These are phyloP conservation scores for Theodoxus fluviatilis DNA, from an alignment of 2,888 invertebrate genomes.

Conservation along the genomic window DNA sequence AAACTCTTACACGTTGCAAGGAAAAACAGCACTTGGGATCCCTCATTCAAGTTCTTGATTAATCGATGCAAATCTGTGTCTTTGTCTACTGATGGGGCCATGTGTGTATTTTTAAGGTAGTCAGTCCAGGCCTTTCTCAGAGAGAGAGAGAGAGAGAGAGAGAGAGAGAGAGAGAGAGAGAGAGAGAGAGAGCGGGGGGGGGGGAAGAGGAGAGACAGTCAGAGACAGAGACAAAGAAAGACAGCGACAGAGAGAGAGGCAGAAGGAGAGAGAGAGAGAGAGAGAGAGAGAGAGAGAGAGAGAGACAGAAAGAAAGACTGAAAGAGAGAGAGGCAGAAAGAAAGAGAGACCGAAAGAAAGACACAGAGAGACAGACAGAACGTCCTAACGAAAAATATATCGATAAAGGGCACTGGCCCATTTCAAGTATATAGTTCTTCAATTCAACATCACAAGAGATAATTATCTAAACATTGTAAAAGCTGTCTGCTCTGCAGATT, in stretches of 20 bases:
- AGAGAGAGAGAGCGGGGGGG: conserved; percentile 4
- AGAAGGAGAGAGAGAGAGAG: conserved; percentile 27
- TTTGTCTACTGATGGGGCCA: too few relatives aligned
- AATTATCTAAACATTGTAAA: too few relatives aligned
- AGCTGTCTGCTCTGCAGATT: too few relatives aligned
- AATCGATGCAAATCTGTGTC: too few relatives aligned
- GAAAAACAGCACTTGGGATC: too few relatives aligned
- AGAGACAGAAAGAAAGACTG: conserved; percentile 8
- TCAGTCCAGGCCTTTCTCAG: background rate
- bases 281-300: conserved; percentile 24
- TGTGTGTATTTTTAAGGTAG: too few relatives aligned
- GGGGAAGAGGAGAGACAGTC: background rate
- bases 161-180: conserved; percentile 2
- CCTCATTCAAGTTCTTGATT: too few relatives aligned
- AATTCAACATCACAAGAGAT: too few relatives aligned
- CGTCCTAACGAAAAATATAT: background rate
- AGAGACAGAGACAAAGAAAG: conserved; percentile 5
- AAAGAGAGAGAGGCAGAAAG: background rate
- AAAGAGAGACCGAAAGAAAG: background rate
- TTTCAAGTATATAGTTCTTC: too few relatives aligned
- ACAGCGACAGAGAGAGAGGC: conserved; percentile 24
- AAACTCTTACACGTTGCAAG: too few relatives aligned
- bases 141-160: background rate
- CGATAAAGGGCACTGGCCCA: too few relatives aligned
- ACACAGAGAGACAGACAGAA: background rate